These are phyloP conservation scores for Albula glossodonta DNA, from an alignment of 2,113 vertebrate species.

Conservation along the genomic window DNA sequence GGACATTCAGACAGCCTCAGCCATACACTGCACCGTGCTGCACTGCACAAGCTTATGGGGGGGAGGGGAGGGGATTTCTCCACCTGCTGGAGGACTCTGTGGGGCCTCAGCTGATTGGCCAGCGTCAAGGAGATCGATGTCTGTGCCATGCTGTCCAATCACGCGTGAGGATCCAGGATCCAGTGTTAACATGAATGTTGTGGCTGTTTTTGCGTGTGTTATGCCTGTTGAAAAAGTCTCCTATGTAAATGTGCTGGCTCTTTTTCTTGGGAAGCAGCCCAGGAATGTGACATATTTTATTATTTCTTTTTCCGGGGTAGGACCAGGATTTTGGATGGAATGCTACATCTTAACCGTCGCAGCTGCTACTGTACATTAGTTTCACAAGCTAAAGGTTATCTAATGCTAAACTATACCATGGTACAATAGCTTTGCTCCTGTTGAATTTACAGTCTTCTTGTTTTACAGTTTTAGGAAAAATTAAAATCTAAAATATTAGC, in stretches of 20 bases:
- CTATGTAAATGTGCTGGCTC: neutral
- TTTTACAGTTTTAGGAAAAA: conserved; percentile 22
- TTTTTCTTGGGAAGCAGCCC: neutral
- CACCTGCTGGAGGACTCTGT: conserved; percentile 29
- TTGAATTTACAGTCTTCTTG: conserved; percentile 29
- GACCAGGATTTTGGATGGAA: neutral
- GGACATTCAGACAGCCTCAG: conserved; percentile 41
- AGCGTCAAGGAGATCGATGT: conserved; percentile 31
- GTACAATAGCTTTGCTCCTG: neutral
- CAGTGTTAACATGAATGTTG: neutral
- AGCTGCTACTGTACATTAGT: neutral
- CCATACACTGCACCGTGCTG: conserved; percentile 56
- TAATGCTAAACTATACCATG: neutral
- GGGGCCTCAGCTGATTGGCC: conserved; percentile 37
- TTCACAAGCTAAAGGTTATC: neutral
- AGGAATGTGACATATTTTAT: neutral
- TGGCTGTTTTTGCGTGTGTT: neutral
- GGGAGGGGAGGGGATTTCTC: neutral
- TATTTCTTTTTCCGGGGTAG: neutral
- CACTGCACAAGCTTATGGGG: conserved; percentile 53
- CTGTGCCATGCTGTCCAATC: neutral
- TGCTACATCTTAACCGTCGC: neutral
- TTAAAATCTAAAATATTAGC: neutral
- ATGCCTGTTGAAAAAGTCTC: conserved; percentile 5
- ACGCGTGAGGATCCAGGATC: neutral